Percentiles rank a stretch among this genome's conserved stretches.
These are phyloP conservation scores for Agapornis canus DNA, from an alignment of 2,797 vertebrate genomes.

Conservation along the genomic window DNA sequence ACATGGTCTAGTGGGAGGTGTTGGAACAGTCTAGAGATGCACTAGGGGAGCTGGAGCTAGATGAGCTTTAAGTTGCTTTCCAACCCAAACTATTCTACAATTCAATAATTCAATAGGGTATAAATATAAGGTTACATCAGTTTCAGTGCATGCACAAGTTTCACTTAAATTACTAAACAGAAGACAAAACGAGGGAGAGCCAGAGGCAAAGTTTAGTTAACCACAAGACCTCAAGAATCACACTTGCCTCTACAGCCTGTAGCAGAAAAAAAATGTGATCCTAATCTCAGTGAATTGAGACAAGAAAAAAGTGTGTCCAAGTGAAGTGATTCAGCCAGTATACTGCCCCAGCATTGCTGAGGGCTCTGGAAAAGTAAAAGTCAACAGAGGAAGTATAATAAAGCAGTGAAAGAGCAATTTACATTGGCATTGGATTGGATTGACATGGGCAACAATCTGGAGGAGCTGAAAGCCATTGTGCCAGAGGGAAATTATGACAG, in stretches of 20 bases:
- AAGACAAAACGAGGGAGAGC: background rate
- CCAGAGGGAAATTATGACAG: background rate
- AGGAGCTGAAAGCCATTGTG: background rate
- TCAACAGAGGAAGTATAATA: background rate
- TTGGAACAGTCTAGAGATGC: background rate
- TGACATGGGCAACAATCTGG: background rate
- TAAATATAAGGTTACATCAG: rapidly evolving
- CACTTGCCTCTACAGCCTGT: background rate
- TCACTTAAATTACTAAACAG: background rate
- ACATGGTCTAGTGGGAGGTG: rapidly evolving
- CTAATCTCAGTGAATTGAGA: background rate
- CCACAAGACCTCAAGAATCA: background rate
- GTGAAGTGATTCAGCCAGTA: background rate
- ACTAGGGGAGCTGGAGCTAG: too few species aligned
- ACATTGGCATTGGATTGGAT: background rate
- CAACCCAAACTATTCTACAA: background rate
- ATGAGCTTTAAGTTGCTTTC: background rate
- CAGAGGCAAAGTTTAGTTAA: background rate
- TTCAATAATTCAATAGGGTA: background rate
- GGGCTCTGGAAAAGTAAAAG: background rate
- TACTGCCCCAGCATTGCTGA: background rate
- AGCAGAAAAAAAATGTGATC: background rate
- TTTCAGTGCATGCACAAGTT: background rate
- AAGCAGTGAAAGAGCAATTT: background rate
- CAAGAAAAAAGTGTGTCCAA: background rate